Evolutionary conservation across 2,888 invertebrate species (phyloP), one percentile per base, ranked within the genome.

Genomic region (Nymphalis urticae): DNA sequence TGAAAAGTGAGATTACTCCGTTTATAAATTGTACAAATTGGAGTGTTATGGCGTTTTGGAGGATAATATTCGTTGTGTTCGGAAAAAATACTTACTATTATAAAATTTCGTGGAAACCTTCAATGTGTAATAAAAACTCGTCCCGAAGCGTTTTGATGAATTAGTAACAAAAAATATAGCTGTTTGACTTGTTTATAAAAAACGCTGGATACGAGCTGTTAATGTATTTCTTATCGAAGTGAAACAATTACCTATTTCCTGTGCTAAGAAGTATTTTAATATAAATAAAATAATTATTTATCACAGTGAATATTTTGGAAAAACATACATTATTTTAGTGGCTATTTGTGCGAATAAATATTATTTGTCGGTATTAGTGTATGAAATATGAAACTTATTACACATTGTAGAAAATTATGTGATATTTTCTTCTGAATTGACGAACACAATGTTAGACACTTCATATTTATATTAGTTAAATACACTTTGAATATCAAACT

Each of bases 351-450:
- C 42, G 13, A 42, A 42, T 10, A 13, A 10, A 42, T 42, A 13
- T 42, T 13, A 13, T 42, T 2, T 42, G 42, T 10, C 3, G 13
- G 42, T 42, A 42, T 42, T 42, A 9, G 10, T 42, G 42, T 42
- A 13, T 2, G 19, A 10, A 24, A 53, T 13, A 24, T 21, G 24
- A 4, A 13, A 53, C 27, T 24, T 53, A 10, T 53, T 53, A 53
- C 21, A 53, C 24, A 24, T 53, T 16, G 21, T 24, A 53, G 24
- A 27, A 24, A 24, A 51, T 51, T 7, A 19, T 51, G 51, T 53
- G 53, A 53, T 53, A 51, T 16, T 53, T 24, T 53, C 42, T 10
- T 42, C 16, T 53, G 53, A 24, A 16, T 53, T 53, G 53, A 53
- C 13, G 42, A 42, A 42, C 53, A 16, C 24, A 53, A 53, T 53